Percentiles rank a stretch among this genome's conserved stretches.
Conservation (phyloP, 1,140 invertebrate species). For the Heliconius hewitsoni region DNA sequence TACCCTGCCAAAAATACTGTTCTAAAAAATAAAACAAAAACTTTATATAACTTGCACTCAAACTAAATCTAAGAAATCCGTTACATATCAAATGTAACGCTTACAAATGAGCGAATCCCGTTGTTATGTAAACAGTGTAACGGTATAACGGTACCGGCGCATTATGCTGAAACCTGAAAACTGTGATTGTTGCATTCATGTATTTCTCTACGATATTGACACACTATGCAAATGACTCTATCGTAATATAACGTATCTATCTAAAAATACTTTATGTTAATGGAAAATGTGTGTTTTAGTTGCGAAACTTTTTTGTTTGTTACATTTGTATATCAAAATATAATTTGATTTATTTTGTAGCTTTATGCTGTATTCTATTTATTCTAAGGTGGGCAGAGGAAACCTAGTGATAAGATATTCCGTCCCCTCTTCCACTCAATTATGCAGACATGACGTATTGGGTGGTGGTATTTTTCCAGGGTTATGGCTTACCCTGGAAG, state of each 20-base stretch:
- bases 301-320: background rate
- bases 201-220: conserved; percentile 11
- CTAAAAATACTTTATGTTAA: background rate
- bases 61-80: background rate
- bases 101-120: conserved; percentile 29
- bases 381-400: no score
- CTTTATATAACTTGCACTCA: background rate
- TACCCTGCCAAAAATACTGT: background rate
- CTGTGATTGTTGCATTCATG: conserved; percentile 5
- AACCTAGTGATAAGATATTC: no score
- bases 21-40: background rate
- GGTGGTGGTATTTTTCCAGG: no score
- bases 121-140: conserved; percentile 34
- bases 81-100: conserved; percentile 9
- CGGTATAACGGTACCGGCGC: conserved; percentile 18
- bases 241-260: background rate
- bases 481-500: no score
- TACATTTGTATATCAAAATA: no score
- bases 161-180: conserved; percentile 21
- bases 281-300: background rate
- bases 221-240: background rate
- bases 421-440: no score
- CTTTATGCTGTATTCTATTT: no score
- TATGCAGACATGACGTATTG: no score
- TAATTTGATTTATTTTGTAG: no score